Evolutionary conservation across 1,140 invertebrate genomes (phyloP), one percentile per base, ranked within the genome.

Genomic region (Drosophila pseudoananassae): DNA sequence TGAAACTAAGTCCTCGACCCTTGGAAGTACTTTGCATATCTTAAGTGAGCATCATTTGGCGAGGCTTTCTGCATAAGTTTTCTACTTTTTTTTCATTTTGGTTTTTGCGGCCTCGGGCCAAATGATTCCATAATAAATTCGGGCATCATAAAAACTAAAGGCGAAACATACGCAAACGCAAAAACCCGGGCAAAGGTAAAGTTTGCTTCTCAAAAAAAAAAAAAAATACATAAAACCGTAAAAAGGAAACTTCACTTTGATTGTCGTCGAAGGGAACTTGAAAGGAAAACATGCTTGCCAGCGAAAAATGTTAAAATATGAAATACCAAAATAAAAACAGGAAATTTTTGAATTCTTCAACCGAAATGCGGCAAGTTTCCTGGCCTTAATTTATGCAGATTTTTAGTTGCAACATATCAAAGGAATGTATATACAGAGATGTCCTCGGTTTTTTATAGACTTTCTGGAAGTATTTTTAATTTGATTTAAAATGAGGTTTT

Each of bases 21-120:
- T 15, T 47, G 25, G 10, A n/a, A 20, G 33, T 53, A 53, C 38
- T 68, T 79, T 73, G 63, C 70, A 79, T 79, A 79, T 79, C 76
- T 79, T 80, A 75, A 79, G 61, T 59, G 77, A 64, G 61, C 58
- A 75, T 64, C 58, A 59, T 70, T 75, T 52, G 47, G 36, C 36
- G 15, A 43, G 14, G 40, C 14, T 4, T 15, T n/a, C 45, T 57
- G 57, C 53, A 73, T 63, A 63, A 78, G 75, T 72, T 63, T 73
- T 23, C 7, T 50, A 31, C 5, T 6, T 27, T 27, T 27, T 27
- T 27, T 7, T 27, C 6, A 5, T 27, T 27, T 27, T 7, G 25
- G 25, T 7, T 27, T 27, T 27, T 27, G 25, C 25, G 25, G 55
- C 45, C 29, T 8, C 17, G 46, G 25, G 55, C 17, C 55, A 23